Evolutionary conservation across 2,888 invertebrate genomes (phyloP).

Genomic region (Nemapogon koenigi): DNA sequence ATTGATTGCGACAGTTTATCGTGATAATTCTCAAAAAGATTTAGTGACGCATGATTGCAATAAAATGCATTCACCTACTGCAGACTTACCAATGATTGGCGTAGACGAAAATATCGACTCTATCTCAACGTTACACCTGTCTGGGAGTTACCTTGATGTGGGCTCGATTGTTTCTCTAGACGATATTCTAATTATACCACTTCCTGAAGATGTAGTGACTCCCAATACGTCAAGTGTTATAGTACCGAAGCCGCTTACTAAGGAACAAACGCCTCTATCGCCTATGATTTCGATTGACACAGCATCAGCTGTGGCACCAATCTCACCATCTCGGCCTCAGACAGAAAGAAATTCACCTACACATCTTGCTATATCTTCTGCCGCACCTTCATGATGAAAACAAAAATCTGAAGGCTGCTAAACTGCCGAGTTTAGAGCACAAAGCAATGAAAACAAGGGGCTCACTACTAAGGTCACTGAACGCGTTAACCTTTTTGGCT

Average conservation of each 20-base stretch:
- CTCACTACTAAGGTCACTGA: no score
- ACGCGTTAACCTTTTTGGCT: no score
- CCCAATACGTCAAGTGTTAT: conserved; percentile 13
- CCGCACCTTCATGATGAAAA: conserved; percentile 18
- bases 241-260: conserved; percentile 11
- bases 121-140: conserved; percentile 19
- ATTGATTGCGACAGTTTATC: conserved; percentile 12
- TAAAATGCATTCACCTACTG: no score
- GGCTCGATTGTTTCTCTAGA: conserved; percentile 18
- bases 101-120: conserved; percentile 16
- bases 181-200: conserved; percentile 19
- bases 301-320: conserved; percentile 11
- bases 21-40: no score
- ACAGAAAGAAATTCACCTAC: no score
- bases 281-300: conserved; percentile 12
- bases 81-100: conserved; percentile 13
- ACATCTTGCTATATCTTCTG: conserved; percentile 20
- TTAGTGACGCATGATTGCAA: no score
- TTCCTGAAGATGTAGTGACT: conserved; percentile 9
- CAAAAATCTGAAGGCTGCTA: no score
- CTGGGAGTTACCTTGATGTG: conserved; percentile 16
- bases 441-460: no score
- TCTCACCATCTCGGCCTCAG: no score
- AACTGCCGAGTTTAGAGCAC: no score
- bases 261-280: conserved; percentile 10